These are phyloP conservation scores for Characodon lateralis DNA, from an alignment of 2,797 vertebrate species.

Conservation along the genomic window DNA sequence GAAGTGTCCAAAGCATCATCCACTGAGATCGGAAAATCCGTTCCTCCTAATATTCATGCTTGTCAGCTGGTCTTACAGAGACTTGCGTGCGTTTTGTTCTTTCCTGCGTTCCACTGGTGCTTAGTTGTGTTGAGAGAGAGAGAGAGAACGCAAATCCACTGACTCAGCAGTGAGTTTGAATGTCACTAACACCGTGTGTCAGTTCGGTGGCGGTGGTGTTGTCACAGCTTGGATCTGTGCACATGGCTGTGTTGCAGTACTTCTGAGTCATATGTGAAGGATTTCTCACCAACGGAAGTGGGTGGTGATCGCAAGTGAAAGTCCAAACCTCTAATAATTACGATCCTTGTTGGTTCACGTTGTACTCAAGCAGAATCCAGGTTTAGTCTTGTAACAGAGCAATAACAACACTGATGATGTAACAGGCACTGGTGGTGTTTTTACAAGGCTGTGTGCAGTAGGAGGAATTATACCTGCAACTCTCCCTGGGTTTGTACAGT, in stretches of 20 bases:
- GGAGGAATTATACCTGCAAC: slow-evolving; percentile 15
- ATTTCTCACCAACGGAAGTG: slow-evolving; percentile 40
- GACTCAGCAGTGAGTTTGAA: slow-evolving; percentile 45
- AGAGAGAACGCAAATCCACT: slow-evolving; percentile 39
- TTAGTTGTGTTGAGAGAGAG: slow-evolving; percentile 44
- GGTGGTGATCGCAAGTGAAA: slow-evolving; percentile 25
- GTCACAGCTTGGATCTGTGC: slow-evolving; percentile 55
- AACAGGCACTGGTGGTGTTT: slow-evolving; percentile 12
- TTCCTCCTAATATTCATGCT: slow-evolving; percentile 33
- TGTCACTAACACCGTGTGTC: slow-evolving; percentile 49
- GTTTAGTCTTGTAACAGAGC: slow-evolving; percentile 38
- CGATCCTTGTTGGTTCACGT: slow-evolving; percentile 12
- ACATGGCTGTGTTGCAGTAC: slow-evolving; percentile 11
- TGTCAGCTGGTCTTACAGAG: slow-evolving; percentile 25
- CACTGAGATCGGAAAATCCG: slow-evolving; percentile 37
- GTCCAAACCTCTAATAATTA: slow-evolving; percentile 22
- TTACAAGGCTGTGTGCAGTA: slow-evolving; percentile 7
- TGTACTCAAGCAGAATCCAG: slow-evolving; percentile 11
- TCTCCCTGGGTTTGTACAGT: slow-evolving; percentile 17
- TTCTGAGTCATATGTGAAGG: slow-evolving; percentile 35
- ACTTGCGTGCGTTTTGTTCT: slow-evolving; percentile 22
- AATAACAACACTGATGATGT: slow-evolving; percentile 23
- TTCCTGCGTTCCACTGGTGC: slow-evolving; percentile 28
- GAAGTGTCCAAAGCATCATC: slow-evolving; percentile 16
- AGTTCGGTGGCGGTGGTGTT: slow-evolving; percentile 33